Evolutionary conservation across 1,140 invertebrate species (phyloP).

Genomic region (Cherax destructor): DNA sequence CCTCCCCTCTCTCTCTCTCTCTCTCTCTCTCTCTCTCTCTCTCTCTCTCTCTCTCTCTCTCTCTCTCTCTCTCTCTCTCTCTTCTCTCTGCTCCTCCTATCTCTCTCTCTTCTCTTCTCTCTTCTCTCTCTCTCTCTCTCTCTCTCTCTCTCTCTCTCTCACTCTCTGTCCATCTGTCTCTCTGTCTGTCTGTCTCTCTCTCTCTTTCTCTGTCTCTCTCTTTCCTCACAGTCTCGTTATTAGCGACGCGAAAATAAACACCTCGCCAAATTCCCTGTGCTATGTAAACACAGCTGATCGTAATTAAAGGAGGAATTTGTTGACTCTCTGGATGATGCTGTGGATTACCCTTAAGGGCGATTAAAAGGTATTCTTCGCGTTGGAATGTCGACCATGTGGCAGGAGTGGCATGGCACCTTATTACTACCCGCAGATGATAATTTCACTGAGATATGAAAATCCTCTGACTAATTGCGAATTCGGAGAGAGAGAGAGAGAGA

Average conservation of each 20-base stretch:
- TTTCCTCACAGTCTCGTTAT: neutral
- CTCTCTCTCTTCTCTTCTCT: no score
- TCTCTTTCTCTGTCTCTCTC: neutral
- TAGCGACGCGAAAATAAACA: slow-evolving; percentile 18
- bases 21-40: no score
- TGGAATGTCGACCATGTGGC: neutral
- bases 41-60: no score
- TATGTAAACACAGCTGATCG: slow-evolving; percentile 10
- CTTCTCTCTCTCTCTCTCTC: no score
- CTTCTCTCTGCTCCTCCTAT: no score
- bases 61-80: no score
- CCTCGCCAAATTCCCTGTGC: slow-evolving; percentile 6
- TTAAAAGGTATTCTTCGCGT: neutral
- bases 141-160: no score
- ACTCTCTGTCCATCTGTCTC: no score
- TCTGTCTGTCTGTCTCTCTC: neutral
- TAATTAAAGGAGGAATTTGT: slow-evolving; percentile 20
- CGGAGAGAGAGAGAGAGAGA: neutral
- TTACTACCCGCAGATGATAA: neutral
- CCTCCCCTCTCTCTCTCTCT: no score
- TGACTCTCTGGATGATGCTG: slow-evolving; percentile 3
- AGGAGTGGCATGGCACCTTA: neutral
- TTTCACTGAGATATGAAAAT: slow-evolving; percentile 10
- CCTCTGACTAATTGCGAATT: neutral
- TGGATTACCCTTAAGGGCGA: neutral